Base-by-base conservation (phyloP, 2,113 vertebrate genomes). In the Macaca mulatta region DNA sequence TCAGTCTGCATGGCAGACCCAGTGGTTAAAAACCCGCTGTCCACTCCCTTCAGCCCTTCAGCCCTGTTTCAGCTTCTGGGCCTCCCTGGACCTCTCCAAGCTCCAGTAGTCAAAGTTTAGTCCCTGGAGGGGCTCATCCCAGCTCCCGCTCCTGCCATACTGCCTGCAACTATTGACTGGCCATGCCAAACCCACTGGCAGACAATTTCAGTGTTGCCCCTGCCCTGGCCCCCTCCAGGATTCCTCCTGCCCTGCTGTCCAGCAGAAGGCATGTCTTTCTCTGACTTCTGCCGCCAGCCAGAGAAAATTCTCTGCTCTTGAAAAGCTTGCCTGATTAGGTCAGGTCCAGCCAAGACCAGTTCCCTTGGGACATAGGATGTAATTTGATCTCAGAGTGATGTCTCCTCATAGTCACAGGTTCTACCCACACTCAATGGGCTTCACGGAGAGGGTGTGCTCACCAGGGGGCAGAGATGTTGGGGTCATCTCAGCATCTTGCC, bases 161-260 rank as follows among this genome's bases (percentile, higher is more conserved):
- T n/a, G 5, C 77, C 40, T 67, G 30, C 8, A 1, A 0, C 52
- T 23, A 7, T 2, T 17, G 27, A 16, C 23, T 6, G 7, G 20
- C 6, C 67, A 38, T 27, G 11, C 17, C 64, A 7, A 1, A 0
- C 45, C 38, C 2, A 0, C 1, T 8, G 8, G 4, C 27, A 30
- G 22, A 45, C 13, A 45, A 6, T 27, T 77, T 77, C 9, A 16
- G 20, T 11, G 32, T 22, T 18, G 13, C 22, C 55, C 2, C 32
- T 2, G 8, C 9, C 61, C 22, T 43, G 38, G 11, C 2, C 1
- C 35, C 40, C 25, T 20, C 1, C 40, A 14, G 40, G 40, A 25
- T 23, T 20, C 38, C 3, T 17, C 40, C 40, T 25, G 6, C 83
- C 74, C 25, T 3, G 22, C 32, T 12, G 17, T 11, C 85, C 69